A percentile compares a stretch with the other conserved stretches of the same genome.
phyloP scores from a whole-genome alignment of 2,888 invertebrate species.

The Trissonchulus latispiculum region DNA sequence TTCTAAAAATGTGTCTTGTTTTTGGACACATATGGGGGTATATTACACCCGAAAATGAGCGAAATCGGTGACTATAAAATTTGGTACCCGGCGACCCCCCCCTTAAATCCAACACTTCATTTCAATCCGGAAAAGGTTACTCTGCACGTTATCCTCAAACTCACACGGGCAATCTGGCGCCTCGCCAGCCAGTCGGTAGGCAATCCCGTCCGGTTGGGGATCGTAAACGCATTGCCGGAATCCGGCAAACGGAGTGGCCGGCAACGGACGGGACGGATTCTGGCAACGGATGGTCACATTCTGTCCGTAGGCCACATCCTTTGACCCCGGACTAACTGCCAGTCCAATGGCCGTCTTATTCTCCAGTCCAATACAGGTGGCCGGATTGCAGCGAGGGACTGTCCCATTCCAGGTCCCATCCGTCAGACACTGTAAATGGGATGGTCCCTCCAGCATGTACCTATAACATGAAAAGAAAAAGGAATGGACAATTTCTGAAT shows the following conservation, averaged over 20 bases:
- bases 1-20: too few relatives aligned
- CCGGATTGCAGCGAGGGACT: constrained; percentile 73
- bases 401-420: constrained; percentile 88
- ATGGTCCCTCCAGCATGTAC: constrained; percentile 79
- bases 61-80: too few relatives aligned
- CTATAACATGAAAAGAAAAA: too few relatives aligned
- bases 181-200: constrained; percentile 43
- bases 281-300: constrained; percentile 39
- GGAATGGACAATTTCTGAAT: too few relatives aligned
- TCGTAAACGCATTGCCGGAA: constrained; percentile 93
- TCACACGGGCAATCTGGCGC: constrained; percentile 32
- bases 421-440: constrained; percentile 72
- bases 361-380: constrained; percentile 40
- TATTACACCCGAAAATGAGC: too few relatives aligned
- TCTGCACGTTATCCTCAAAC: too few relatives aligned
- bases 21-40: too few relatives aligned
- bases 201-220: constrained; percentile 58
- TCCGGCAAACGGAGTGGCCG: constrained; percentile 67
- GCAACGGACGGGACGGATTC: constrained; percentile 40
- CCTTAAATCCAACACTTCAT: too few relatives aligned
- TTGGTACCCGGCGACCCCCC: too few relatives aligned
- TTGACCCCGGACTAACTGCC: constrained; percentile 33
- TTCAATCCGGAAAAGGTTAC: too few relatives aligned
- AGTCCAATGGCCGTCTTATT: constrained; percentile 39
- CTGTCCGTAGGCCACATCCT: constrained; percentile 37